Percentiles rank a stretch among this genome's conserved stretches.
Evolutionary conservation across 2,113 vertebrate genomes (phyloP).

Genomic region (Petrocephalus zakoni): DNA sequence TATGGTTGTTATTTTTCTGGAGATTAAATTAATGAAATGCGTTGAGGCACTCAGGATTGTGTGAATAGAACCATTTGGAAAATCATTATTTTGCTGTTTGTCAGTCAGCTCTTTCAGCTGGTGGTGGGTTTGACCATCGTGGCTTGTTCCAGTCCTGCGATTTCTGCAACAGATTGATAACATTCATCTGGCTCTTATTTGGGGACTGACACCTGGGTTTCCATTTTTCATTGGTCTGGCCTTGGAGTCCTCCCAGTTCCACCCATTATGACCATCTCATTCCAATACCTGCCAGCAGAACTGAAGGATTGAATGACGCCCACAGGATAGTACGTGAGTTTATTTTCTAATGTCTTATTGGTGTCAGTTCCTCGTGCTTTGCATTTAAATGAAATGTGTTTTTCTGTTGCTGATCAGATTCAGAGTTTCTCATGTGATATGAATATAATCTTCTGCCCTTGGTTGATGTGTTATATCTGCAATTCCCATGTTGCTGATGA

Average conservation of each 20-base stretch:
- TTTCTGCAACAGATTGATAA: not conserved
- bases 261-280: not conserved
- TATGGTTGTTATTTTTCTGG: not conserved
- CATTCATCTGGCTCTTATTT: not conserved
- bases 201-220: not conserved
- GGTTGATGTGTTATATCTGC: not conserved
- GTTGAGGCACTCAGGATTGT: not conserved
- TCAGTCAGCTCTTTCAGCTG: not conserved
- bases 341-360: not conserved
- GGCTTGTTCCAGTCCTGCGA: not conserved
- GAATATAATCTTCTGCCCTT: not conserved
- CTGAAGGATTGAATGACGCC: not conserved
- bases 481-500: not conserved
- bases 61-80: not conserved
- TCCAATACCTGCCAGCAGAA: not conserved
- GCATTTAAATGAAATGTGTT: not conserved
- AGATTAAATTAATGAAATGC: not conserved
- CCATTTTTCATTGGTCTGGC: not conserved
- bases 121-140: not conserved
- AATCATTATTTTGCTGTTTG: not conserved
- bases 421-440: not conserved
- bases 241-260: not conserved
- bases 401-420: not conserved
- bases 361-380: not conserved
- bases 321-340: not conserved